Base-by-base conservation (phyloP, 2,888 invertebrate species). In the Synanthedon tipuliformis region DNA sequence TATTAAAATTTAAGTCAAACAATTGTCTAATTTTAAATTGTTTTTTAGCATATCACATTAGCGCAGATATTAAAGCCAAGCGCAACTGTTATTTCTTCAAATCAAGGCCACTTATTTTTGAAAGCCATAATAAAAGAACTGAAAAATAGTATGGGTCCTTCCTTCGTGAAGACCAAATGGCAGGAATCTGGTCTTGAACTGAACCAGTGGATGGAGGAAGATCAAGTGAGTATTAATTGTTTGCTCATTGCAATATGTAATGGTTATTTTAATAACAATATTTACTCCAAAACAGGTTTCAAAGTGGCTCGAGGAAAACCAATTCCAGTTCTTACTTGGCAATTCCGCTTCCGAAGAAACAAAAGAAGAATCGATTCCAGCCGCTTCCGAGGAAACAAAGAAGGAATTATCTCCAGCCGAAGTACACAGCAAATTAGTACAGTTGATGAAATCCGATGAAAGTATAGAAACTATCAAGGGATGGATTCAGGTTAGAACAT, bases 91-190 rank as follows among this genome's bases (percentile, higher is more conserved):
- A 76, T 83, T 53, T 59, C 72, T 23, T 68, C 72, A 8, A 75
- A 81, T 56, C 81, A 86, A 5, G 84, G 85, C 2, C 78, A 79
- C 57, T 59, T 83, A 53, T 65, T 85, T 57, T 64, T 87, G 15
- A 84, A 76, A 72, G 71, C 74, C n/a, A 64, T 86, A 48, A 65
- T 85, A 48, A 78, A 63, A 57, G 68, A 80, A 54, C 62, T 86
- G 54, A 81, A 78, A 60, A 80, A 83, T 50, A 84, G 79, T 55
- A 86, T 86, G 84, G 86, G 87, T 50, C 80, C 80, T 57, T 74
- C 78, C 7, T 85, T 82, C 66, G 80, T 78, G 1, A 84, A 79
- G 64, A 80, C 64, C 60, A 84, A 81, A 66, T 88, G 83, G 84
- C 76, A 78, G 53, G 85, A 85, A 55, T 84, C 85, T 45, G 79